phyloP scores from a whole-genome alignment of 2,888 invertebrate species.

The Lycophotia porphyrea region DNA sequence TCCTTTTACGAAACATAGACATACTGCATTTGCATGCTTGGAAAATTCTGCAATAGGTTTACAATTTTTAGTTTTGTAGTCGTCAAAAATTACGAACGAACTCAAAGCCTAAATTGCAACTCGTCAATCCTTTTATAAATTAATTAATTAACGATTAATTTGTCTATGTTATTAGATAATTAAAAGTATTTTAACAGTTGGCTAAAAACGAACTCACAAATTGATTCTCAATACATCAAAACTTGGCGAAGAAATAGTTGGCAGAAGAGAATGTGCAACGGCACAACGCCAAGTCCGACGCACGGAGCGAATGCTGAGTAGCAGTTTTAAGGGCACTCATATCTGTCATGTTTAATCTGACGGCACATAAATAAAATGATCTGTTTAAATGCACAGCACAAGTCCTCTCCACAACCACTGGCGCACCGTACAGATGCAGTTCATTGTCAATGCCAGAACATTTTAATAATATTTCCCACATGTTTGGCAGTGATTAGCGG shows the following conservation, averaged over 20 bases:
- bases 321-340: conserved; percentile 61
- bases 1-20: neutral
- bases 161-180: neutral
- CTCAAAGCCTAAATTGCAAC: neutral
- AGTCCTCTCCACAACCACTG: conserved; percentile 31
- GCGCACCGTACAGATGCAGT: conserved; percentile 28
- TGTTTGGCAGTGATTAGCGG: conserved; percentile 60
- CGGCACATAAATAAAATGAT: conserved; percentile 38
- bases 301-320: conserved; percentile 58
- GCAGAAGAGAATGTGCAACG: conserved; percentile 76
- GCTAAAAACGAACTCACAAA: conserved; percentile 52
- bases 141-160: neutral
- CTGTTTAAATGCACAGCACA: conserved; percentile 19
- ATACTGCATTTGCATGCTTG: neutral
- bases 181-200: conserved; percentile 26
- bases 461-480: conserved; percentile 44
- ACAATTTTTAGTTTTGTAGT: neutral
- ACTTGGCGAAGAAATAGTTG: conserved; percentile 81
- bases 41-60: conserved; percentile 2
- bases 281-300: conserved; percentile 78
- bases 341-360: conserved; percentile 46
- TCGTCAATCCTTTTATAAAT: neutral
- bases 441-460: conserved; percentile 54
- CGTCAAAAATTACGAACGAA: neutral
- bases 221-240: conserved; percentile 71